Base-by-base conservation (phyloP, 1,140 invertebrate genomes). In the Drosophila persimilis region DNA sequence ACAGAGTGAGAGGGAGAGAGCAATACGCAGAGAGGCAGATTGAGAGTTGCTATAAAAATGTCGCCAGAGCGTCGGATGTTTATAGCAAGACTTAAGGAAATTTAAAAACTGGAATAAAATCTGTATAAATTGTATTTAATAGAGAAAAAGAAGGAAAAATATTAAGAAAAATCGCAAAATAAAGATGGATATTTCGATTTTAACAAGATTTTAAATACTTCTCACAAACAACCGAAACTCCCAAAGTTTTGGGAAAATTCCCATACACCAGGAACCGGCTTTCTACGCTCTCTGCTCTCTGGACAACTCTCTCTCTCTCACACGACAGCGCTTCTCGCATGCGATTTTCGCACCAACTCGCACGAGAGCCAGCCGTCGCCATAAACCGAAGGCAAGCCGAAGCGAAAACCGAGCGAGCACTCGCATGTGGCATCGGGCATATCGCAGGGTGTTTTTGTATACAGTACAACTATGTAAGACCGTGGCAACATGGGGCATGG, bases 261-360 rank as follows among this genome's bases (percentile, higher is more conserved):
- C 54, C 44, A 59, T 24, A 46, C 60, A 58, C 13, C 20, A 65
- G 61, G 35, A 39, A 39, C 64, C 64, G 64, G 61, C 62, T 22
- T 65, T 46, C 26, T 6, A 26, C 0, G 2, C 3, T 24, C 24
- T 20, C 54, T 53, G 52, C 41, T 57, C 31, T 45, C 9, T 13
- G 4, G 31, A 9, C 2, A 35, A 2, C 8, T 47, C 7, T 41
- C 26, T 13, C 22, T 8, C 22, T 5, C 8, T 8, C 17, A 24
- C 5, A 43, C 9, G 11, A 20, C 9, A 13, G 6, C 11, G 66
- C 17, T 69, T 85, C 35, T 84, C 80, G 75, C 80, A 84, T 85
- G 80, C 76, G 76, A 84, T 67, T 52, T 72, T 9, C 6, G 35
- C 6, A 0, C 0, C 2, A 15, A 20, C 39, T 35, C 9, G 26